Evolutionary conservation across 2,797 vertebrate genomes (phyloP), one percentile per base, ranked within the genome.

Genomic region (Sebastes elongatus): DNA sequence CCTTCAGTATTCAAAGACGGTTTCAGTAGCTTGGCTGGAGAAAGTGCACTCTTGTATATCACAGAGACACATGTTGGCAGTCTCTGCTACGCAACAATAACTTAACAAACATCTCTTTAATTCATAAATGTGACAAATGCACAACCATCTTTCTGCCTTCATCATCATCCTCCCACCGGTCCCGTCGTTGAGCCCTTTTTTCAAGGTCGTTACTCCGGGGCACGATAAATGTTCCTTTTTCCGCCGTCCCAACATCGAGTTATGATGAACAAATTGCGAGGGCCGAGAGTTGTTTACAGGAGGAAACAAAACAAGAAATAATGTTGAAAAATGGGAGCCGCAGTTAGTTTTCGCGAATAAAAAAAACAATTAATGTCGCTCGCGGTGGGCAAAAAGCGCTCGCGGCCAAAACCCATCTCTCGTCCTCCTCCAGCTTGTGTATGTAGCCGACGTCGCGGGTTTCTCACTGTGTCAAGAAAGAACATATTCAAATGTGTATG

Each of bases 401-500:
- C 20, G 84, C 81, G 90, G 95, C 91, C 90, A 93, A 91, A 89
- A 90, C 70, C 80, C 86, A 86, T 91, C 89, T 89, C 89, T 88
- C 77, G 73, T 81, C 85, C 84, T 85, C 76, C 82, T 71, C 74
- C 74, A 30, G 87, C 73, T 69, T 74, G 82, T 66, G 82, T 53
- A 66, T 76, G 84, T 32, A 65, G 81, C 53, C 76, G 76, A 81
- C 64, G 75, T 88, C 22, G 80, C 73, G 80, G 89, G 89, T 93
- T 92, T 87, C 91, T 90, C 85, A 83, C 86, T 90, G 89, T 83
- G 89, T 94, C 88, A 87, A 80, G 83, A 93, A 89, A 73, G 81
- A 92, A 86, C 85, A 93, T 91, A 94, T 94, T 94, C 88, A 93
- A 94, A 94, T 94, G 91, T 81, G 90, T 81, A 78, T 88, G 90